Evolutionary conservation across 2,797 vertebrate genomes (phyloP).

Genomic region (Setipinna tenuifilis): DNA sequence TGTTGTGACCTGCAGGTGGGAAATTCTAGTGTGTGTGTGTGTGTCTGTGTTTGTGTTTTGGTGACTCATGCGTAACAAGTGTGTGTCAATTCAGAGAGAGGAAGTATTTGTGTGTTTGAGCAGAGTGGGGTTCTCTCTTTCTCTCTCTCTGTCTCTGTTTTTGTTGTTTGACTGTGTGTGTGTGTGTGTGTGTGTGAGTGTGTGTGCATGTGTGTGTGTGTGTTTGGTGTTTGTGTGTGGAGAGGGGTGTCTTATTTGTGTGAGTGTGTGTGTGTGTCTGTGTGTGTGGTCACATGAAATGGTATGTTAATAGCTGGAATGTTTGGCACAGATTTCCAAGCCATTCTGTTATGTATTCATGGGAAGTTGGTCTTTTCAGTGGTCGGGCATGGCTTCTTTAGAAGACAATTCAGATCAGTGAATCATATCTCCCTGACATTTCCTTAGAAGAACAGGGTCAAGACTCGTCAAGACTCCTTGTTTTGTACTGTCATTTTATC

Average conservation of each 20-base stretch:
- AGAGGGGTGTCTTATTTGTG: no score
- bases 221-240: neutral
- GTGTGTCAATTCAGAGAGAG: no score
- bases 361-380: neutral
- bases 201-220: neutral
- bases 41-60: constrained; percentile 26
- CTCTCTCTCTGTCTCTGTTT: no score
- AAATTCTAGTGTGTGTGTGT: neutral
- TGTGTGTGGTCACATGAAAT: neutral
- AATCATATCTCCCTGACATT: neutral
- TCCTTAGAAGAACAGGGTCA: neutral
- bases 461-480: neutral
- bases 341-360: neutral
- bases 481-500: neutral
- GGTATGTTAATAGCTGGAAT: neutral
- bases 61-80: no score
- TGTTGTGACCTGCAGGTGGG: constrained; percentile 18
- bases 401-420: neutral
- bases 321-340: neutral
- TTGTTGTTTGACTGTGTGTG: neutral
- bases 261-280: no score
- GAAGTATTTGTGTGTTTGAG: neutral
- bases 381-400: neutral
- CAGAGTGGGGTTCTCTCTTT: neutral
- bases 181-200: neutral